Evolutionary conservation across 2,888 invertebrate genomes (phyloP).

Genomic region (Odontothrips loti): DNA sequence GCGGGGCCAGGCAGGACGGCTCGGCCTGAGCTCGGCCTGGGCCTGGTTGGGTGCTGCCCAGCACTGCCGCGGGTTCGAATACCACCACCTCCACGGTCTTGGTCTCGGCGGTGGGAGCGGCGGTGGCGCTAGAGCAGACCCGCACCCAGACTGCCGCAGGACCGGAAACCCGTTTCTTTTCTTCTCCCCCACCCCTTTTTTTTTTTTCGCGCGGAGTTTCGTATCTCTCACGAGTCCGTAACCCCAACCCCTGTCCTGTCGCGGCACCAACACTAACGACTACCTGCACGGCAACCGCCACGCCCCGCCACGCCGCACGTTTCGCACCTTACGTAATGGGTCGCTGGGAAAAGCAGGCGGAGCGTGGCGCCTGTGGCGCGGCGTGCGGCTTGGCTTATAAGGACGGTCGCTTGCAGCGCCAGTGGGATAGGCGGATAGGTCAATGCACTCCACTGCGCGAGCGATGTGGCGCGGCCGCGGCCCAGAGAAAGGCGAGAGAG

Average conservation of each 20-base stretch:
- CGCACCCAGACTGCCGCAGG: background rate
- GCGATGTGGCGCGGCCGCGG: no score
- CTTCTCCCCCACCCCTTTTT: background rate
- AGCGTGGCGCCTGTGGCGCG: background rate
- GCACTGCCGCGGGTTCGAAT: no score
- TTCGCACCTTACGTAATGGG: constrained; percentile 21
- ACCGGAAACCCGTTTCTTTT: background rate
- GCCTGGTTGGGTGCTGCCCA: no score
- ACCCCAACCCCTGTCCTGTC: background rate
- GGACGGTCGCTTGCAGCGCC: background rate
- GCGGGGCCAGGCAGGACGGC: no score
- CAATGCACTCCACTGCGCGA: no score
- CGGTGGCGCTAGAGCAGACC: background rate
- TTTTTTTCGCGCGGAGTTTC: no score
- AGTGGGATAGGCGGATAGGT: no score
- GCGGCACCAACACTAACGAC: background rate
- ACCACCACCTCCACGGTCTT: no score
- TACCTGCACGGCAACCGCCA: background rate
- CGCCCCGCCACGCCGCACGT: background rate
- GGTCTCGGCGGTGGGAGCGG: no score
- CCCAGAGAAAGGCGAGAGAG: no score
- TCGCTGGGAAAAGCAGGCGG: background rate
- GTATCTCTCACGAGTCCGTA: no score
- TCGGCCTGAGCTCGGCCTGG: no score
- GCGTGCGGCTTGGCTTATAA: background rate